phyloP scores from a whole-genome alignment of 2,797 vertebrate species.

The Tokudaia tokunoshimensis region DNA sequence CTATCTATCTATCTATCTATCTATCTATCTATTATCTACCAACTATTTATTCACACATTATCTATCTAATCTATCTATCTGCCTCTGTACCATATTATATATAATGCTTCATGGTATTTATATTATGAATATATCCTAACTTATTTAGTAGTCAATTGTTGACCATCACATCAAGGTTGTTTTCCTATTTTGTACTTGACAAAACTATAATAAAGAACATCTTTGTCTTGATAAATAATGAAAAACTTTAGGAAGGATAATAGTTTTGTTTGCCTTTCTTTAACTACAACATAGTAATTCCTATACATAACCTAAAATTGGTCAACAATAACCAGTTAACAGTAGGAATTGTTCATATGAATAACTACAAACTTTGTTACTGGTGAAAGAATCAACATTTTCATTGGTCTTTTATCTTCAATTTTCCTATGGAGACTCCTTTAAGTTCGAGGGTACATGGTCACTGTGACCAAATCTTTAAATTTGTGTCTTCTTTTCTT shows the following conservation, averaged over 20 bases:
- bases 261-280: not conserved
- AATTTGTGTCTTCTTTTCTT: slow-evolving; percentile 8
- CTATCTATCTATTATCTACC: not conserved
- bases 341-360: slow-evolving; percentile 6
- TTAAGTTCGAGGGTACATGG: not conserved
- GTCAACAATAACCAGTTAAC: not conserved
- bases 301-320: not conserved
- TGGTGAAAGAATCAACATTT: not conserved
- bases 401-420: not conserved
- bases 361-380: not conserved
- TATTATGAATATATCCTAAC: not conserved
- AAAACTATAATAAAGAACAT: not conserved
- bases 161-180: not conserved
- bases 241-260: not conserved
- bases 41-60: not conserved
- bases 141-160: slow-evolving; percentile 1
- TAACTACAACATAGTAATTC: not conserved
- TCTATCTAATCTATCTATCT: not conserved
- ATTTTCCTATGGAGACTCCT: not conserved
- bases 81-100: not conserved
- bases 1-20: not conserved
- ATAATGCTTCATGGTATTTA: not conserved
- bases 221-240: not conserved
- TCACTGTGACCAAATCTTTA: not conserved
- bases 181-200: slow-evolving; percentile 41